Conservation (phyloP, 1,140 invertebrate species). For the Drosophila lowei region DNA sequence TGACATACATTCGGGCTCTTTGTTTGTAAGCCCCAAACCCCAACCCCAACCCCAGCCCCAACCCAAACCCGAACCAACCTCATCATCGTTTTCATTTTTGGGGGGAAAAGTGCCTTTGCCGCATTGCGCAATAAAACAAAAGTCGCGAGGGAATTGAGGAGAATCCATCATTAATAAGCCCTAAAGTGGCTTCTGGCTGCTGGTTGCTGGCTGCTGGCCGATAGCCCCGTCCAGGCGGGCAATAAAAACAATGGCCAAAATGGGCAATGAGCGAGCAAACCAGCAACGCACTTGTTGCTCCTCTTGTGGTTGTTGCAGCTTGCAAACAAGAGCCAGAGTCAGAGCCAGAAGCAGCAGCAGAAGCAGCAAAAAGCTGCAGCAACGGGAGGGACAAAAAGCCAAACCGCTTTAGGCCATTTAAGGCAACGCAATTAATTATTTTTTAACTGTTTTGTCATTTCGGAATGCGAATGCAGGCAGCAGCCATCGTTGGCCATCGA, state of each 20-base stretch:
- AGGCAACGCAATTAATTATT: constrained; percentile 83
- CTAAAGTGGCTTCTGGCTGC: constrained; percentile 64
- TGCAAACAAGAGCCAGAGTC: constrained; percentile 53
- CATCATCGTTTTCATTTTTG: constrained; percentile 6
- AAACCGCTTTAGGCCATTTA: constrained; percentile 81
- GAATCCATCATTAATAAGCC: constrained; percentile 82
- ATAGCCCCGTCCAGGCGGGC: constrained; percentile 68
- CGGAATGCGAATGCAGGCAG: constrained; percentile 79
- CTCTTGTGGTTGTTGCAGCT: constrained; percentile 59
- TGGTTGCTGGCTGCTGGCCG: constrained; percentile 17
- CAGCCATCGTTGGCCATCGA: constrained; percentile 74
- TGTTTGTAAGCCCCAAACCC: constrained; percentile 35
- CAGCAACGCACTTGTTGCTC: constrained; percentile 57
- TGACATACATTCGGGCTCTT: constrained; percentile 73
- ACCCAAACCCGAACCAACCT: constrained; percentile 1
- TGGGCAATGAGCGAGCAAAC: constrained; percentile 65
- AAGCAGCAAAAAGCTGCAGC: constrained; percentile 30
- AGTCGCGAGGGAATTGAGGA: constrained; percentile 66
- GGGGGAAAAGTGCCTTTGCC: constrained; percentile 18
- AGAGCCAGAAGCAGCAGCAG: constrained; percentile 16
- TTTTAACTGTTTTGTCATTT: constrained; percentile 83
- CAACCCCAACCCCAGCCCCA: not conserved
- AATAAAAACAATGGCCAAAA: constrained; percentile 79
- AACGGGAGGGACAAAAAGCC: constrained; percentile 57
- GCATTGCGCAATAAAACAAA: constrained; percentile 74